Base-by-base conservation (phyloP, 1,140 invertebrate genomes). In the Halictus rubicundus region DNA sequence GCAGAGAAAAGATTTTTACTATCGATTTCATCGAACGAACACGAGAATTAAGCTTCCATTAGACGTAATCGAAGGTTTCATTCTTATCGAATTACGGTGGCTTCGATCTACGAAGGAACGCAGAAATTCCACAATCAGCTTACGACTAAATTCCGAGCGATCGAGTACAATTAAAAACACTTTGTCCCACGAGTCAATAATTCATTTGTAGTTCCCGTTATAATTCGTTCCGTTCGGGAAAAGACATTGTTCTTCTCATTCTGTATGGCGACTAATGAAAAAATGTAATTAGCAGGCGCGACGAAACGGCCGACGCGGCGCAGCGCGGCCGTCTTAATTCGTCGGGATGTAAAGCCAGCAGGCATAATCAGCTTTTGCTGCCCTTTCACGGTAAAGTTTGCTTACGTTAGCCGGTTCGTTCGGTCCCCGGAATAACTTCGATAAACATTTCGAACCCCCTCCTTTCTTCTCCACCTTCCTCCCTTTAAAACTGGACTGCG, bases 381-480 rank as follows among this genome's bases (percentile, higher is more conserved):
- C 61, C 71, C 77, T 80, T 84, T 60, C 83, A 74, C 69, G 61
- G 82, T 63, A 57, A 88, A 87, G 88, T 90, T 90, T 90, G 89
- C 89, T 90, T 90, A 89, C 71, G 84, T 86, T 90, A 86, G 81
- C 64, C 79, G 79, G 85, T 77, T 80, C 74, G 83, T 78, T 77
- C 77, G 76, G 82, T 78, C 85, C 85, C 81, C 80, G 84, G 86
- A 89, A 90, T 90, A 90, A 87, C 87, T 87, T 85, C 78, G 80
- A 87, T 90, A 90, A 90, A 90, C 88, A 90, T 89, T 90, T 81
- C 74, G 57, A 23, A 5, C 59, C 32, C 64, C 32, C 81, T 54
- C 81, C 65, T 68, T 32, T 42, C 61, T 21, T 46, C 25, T 21
- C 39, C 68, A 8, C 25, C n/a, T n/a, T 25, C 6, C 70, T 49